Evolutionary conservation across 2,888 invertebrate species (phyloP), one percentile per base, ranked within the genome.

Genomic region (Amphipyra berbera): DNA sequence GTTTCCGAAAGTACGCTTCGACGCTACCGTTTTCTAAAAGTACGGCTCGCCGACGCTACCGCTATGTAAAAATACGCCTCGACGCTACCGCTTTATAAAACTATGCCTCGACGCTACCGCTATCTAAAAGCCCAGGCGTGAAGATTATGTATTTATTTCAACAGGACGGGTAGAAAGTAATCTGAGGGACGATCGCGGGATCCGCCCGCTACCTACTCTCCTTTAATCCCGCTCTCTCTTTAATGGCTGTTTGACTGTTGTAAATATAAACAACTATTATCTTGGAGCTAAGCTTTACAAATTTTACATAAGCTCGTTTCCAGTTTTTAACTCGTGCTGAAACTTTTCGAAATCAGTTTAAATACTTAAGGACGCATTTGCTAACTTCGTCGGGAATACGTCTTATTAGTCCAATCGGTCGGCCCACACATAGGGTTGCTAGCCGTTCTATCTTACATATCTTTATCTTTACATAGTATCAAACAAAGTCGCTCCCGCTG

Each of bases 261-360:
- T 55, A 59, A 65, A 73, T 53, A 65, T 61, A 59, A 68, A 63
- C 68, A 63, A 63, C 59, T 72, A 41, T 56, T 61, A 59, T 35
- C 55, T 50, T 48, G 45, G 21, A 21, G 35, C 48, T 49, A 44
- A 57, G 14, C 42, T 41, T 37, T 15, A 40, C 41, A 48, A 55
- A 38, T 49, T 57, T 57, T 44, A 54, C 46, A 42, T 50, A 40
- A 57, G 55, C 13, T 38, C 10, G 12, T 56, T 44, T 33, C 8
- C 12, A 14, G 14, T 27, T 21, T 37, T 41, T 5, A 41, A 41
- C 40, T 41, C 8, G 14, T 41, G 13, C 7, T 41, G 13, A 42
- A 15, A 15, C 8, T 40, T 40, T 12, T 21, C 21, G 1, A 21
- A 21, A 21, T 21, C 21, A 21, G 21, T 21, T 21, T 21, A 1